These are phyloP conservation scores for Odiellus spinosus DNA, from an alignment of 2,888 invertebrate genomes.

Conservation along the genomic window DNA sequence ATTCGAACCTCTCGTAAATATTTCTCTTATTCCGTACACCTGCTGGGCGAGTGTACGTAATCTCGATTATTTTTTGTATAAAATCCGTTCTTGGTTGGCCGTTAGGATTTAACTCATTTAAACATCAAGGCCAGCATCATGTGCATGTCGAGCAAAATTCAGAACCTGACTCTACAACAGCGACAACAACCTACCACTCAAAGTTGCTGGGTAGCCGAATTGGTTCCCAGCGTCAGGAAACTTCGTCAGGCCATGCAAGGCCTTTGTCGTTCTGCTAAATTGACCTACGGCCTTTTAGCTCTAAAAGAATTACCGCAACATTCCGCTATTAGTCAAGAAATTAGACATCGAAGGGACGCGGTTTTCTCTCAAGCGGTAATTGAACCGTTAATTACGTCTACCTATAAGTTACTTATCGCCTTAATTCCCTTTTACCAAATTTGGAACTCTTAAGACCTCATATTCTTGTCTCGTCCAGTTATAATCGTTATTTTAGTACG, in stretches of 20 bases:
- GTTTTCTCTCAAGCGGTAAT: slow-evolving; percentile 79
- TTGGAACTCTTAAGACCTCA: too few relatives aligned
- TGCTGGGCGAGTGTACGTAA: too few relatives aligned
- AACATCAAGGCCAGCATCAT: slow-evolving; percentile 76
- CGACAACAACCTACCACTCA: background rate
- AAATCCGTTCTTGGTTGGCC: too few relatives aligned
- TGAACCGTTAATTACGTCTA: too few relatives aligned
- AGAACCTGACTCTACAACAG: slow-evolving; percentile 25
- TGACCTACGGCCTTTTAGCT: slow-evolving; percentile 23
- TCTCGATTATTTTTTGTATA: too few relatives aligned
- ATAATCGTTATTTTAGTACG: too few relatives aligned
- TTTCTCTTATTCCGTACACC: too few relatives aligned
- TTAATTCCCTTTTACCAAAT: too few relatives aligned
- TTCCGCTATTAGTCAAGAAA: slow-evolving; percentile 42
- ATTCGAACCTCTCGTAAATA: slow-evolving; percentile 10
- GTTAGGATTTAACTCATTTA: slow-evolving; percentile 54
- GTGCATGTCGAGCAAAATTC: slow-evolving; percentile 66
- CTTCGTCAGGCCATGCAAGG: slow-evolving; percentile 27
- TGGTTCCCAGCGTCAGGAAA: slow-evolving; percentile 62
- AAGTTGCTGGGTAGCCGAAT: slow-evolving; percentile 50
- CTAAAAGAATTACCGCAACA: slow-evolving; percentile 20
- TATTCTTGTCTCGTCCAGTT: too few relatives aligned
- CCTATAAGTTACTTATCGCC: too few relatives aligned
- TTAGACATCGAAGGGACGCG: slow-evolving; percentile 67
- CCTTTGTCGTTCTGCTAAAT: slow-evolving; percentile 10